phyloP scores from a whole-genome alignment of 2,797 vertebrate genomes.

The Semaprochilodus insignis region DNA sequence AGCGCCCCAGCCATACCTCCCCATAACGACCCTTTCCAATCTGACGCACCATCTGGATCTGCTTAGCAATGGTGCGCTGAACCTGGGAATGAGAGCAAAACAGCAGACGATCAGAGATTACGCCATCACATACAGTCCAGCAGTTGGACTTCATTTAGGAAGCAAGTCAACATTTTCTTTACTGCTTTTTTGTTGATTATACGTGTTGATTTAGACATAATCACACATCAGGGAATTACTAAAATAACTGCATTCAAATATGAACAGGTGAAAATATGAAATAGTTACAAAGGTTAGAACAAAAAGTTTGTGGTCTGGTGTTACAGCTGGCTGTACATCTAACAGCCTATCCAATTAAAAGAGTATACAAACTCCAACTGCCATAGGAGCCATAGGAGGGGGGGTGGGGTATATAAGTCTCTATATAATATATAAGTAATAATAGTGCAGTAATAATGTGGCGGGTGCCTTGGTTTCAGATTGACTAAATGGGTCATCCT shows the following conservation, averaged over 20 bases:
- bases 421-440: not conserved
- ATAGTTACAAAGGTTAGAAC: not conserved
- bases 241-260: not conserved
- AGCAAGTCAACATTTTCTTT: not conserved
- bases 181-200: not conserved
- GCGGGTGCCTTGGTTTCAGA: not conserved
- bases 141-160: not conserved
- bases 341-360: not conserved
- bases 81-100: constrained; percentile 75
- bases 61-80: constrained; percentile 96
- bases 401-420: too few species aligned
- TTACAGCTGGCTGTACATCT: not conserved
- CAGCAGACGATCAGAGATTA: not conserved
- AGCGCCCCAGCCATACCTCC: constrained; percentile 97
- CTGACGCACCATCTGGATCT: constrained; percentile 97
- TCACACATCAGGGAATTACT: not conserved
- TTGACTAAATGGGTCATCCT: not conserved
- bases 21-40: constrained; percentile 95
- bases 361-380: not conserved
- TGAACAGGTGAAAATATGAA: not conserved
- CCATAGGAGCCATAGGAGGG: not conserved
- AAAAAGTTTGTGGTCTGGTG: not conserved
- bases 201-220: not conserved
- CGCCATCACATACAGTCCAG: not conserved
- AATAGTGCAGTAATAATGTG: too few species aligned